Evolutionary conservation across 2,888 invertebrate genomes (phyloP).

Genomic region (Thysanoteuthis rhombus): DNA sequence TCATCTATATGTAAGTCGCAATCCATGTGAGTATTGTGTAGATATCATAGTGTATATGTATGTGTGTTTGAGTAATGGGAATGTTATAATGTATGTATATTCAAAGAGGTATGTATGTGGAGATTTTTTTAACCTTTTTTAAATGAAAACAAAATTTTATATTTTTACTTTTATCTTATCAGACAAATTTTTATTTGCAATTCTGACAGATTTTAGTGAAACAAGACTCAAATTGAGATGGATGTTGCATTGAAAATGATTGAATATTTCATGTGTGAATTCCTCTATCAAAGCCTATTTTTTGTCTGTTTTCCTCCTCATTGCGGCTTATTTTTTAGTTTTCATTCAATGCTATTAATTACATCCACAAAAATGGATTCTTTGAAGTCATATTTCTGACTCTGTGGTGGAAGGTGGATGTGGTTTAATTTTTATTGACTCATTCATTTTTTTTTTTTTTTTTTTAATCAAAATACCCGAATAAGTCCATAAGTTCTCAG

Average conservation of each 20-base stretch:
- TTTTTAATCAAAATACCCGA: neutral
- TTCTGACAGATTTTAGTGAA: too few species aligned
- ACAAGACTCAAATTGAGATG: neutral
- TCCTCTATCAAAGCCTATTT: neutral
- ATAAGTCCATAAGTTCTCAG: neutral
- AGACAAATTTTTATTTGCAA: too few species aligned
- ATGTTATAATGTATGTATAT: too few species aligned
- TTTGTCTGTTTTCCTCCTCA: neutral
- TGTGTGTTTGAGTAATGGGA: too few species aligned
- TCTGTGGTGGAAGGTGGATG: neutral
- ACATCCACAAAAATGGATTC: neutral
- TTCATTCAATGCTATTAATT: neutral
- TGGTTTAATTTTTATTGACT: neutral
- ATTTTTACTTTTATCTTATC: too few species aligned
- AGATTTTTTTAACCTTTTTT: too few species aligned
- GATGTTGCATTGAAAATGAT: conserved; percentile 12
- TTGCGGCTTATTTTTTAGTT: neutral
- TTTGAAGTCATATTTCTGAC: neutral
- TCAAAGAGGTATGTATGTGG: too few species aligned
- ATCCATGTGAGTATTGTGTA: too few species aligned
- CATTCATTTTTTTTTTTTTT: neutral
- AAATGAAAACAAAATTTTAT: too few species aligned
- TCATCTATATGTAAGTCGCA: too few species aligned
- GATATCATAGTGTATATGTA: too few species aligned
- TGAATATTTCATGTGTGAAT: neutral